phyloP scores from a whole-genome alignment of 2,797 vertebrate genomes.

The Helicolenus hilgendorfi region DNA sequence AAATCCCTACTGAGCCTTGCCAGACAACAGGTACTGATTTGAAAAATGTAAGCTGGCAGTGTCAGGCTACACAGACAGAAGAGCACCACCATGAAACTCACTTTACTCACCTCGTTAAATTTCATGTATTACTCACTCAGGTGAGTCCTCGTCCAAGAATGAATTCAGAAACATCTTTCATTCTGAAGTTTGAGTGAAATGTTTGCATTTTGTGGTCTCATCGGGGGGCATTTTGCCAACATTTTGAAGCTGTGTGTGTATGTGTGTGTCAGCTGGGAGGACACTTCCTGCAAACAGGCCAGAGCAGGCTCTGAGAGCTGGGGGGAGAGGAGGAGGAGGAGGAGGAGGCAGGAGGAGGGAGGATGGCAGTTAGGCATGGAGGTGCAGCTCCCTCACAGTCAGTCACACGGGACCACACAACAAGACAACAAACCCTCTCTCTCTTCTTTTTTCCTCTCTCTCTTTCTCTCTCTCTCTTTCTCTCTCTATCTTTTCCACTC shows the following conservation, averaged over 20 bases:
- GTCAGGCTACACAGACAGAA: constrained; percentile 32
- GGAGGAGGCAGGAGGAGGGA: neutral
- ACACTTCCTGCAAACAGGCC: constrained; percentile 86
- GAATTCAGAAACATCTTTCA: constrained; percentile 22
- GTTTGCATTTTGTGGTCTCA: constrained; percentile 42
- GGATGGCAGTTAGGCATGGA: constrained; percentile 89
- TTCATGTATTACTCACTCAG: constrained; percentile 3
- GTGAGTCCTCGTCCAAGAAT: neutral
- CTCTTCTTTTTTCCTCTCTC: neutral
- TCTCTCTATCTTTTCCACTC: constrained; percentile 38
- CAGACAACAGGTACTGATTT: neutral
- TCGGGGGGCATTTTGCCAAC: constrained; percentile 5
- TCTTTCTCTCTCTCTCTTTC: neutral
- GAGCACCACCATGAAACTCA: constrained; percentile 60
- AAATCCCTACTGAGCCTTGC: neutral
- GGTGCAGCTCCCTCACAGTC: constrained; percentile 88
- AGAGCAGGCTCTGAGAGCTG: constrained; percentile 72
- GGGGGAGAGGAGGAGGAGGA: neutral
- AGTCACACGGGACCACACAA: constrained; percentile 92
- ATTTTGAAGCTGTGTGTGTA: constrained; percentile 24
- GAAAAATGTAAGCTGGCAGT: neutral
- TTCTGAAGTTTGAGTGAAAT: constrained; percentile 37
- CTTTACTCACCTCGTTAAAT: neutral
- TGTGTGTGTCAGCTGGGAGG: constrained; percentile 67
- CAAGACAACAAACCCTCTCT: constrained; percentile 84